Conservation (phyloP, 2,888 invertebrate genomes). For the Idaea aversata region DNA sequence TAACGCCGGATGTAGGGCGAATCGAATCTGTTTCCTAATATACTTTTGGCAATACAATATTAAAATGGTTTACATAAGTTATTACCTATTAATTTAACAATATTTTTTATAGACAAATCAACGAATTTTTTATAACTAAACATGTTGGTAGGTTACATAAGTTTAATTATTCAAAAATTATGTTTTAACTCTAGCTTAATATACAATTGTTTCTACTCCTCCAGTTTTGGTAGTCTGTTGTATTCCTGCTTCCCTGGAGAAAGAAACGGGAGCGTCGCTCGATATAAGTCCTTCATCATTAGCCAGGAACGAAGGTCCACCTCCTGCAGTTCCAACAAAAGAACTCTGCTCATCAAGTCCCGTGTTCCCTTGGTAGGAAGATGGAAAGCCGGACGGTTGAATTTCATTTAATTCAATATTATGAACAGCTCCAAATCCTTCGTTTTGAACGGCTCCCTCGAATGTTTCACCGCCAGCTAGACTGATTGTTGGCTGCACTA, state of each 20-base stretch:
- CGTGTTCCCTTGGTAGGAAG: constrained; percentile 36
- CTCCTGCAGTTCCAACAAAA: constrained; percentile 46
- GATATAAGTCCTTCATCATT: constrained; percentile 39
- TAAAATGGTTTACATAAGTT: constrained; percentile 44
- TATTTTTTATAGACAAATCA: neutral
- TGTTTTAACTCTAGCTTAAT: constrained; percentile 35
- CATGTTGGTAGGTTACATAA: neutral
- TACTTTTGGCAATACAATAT: constrained; percentile 35
- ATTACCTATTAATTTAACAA: neutral
- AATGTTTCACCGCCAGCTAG: constrained; percentile 48
- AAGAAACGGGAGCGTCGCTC: constrained; percentile 55
- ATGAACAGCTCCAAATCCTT: constrained; percentile 42
- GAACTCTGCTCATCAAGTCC: constrained; percentile 50
- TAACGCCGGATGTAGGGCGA: constrained; percentile 58
- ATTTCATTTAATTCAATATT: constrained; percentile 34
- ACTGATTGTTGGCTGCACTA: constrained; percentile 45
- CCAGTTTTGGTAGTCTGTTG: constrained; percentile 62
- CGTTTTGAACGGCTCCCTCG: constrained; percentile 39
- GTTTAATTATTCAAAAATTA: constrained; percentile 4
- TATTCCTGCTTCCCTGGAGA: constrained; percentile 64
- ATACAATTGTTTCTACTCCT: constrained; percentile 57
- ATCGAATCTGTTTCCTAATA: constrained; percentile 38
- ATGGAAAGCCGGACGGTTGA: constrained; percentile 48
- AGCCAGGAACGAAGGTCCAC: constrained; percentile 37
- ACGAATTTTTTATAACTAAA: neutral